Percentiles rank a stretch among this genome's conserved stretches.
phyloP scores from a whole-genome alignment of 2,113 vertebrate genomes.

The Sapajus apella region DNA sequence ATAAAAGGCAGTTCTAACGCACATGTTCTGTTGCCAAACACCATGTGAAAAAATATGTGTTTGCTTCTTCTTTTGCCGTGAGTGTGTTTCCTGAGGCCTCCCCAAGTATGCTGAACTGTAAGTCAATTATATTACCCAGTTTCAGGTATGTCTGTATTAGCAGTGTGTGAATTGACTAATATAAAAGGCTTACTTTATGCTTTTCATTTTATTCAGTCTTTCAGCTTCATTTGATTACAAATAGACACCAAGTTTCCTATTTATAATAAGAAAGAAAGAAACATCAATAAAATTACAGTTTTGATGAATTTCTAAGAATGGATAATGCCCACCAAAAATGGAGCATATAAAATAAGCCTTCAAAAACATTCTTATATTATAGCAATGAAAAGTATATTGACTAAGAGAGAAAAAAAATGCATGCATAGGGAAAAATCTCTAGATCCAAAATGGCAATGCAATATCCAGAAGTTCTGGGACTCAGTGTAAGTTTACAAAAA shows the following conservation, averaged over 20 bases:
- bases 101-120: too few species aligned
- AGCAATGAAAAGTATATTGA: neutral
- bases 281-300: neutral
- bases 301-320: neutral
- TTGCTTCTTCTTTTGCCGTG: too few species aligned
- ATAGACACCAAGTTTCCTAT: neutral
- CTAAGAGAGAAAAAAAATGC: neutral
- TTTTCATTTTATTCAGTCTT: conserved; percentile 35
- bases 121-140: too few species aligned
- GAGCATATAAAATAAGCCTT: neutral
- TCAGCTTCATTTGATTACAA: conserved; percentile 33
- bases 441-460: neutral
- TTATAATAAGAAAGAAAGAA: neutral
- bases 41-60: too few species aligned
- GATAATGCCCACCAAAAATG: neutral
- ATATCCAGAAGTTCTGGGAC: neutral
- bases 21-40: too few species aligned
- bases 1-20: too few species aligned
- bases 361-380: neutral
- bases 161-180: neutral
- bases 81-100: too few species aligned
- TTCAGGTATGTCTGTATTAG: too few species aligned
- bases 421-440: neutral
- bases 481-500: neutral
- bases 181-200: neutral